Base-by-base conservation (phyloP, 2,888 invertebrate genomes). In the Ceramica pisi region DNA sequence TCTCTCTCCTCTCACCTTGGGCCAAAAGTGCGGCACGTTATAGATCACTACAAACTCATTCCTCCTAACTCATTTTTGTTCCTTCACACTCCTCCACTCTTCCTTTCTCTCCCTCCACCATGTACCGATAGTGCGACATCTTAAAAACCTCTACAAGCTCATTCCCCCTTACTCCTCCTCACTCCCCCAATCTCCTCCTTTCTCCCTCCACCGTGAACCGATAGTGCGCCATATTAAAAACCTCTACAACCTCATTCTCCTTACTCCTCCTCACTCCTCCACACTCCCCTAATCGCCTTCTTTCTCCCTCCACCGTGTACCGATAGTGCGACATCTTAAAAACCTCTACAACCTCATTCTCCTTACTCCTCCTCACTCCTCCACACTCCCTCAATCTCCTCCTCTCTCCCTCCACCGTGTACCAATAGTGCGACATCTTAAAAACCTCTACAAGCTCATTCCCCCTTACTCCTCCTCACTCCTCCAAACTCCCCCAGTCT, bases 121-220 rank as follows among this genome's bases (percentile, higher is more conserved):
- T 50, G 21, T 50, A 50, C 23, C 12, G 51, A 14, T 7, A 1
- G 23, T 23, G 14, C 21, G 6, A 21, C 21, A 3, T 4, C 10
- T 21, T 50, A 12, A 1, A 50, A 1, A 12, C 50, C 1, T 48
- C n/a, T 9, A 48, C 9, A 48, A 2, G 9, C 6, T 1, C n/a
- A 35, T 16, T 57, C 21, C 31, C n/a, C 26, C 23, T 2, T 53
- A 53, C 10, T 55, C 16, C 46, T 9, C 38, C 38, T 8, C 23
- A 5, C 62, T 61, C 68, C 44, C 16, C 19, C 19, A 16, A 3
- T 46, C 19, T 6, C 5, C 44, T 35, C 5, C 7, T 2, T 8
- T 2, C 23, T 50, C 51, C 31, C 10, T 80, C 75, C 51, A 94
- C 97, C 96, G 99, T 99, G 94, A 99, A 99, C 75, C 99, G 97